Evolutionary conservation across 2,888 invertebrate species (phyloP), one percentile per base, ranked within the genome.

Genomic region (Exephanes ischioxanthus): DNA sequence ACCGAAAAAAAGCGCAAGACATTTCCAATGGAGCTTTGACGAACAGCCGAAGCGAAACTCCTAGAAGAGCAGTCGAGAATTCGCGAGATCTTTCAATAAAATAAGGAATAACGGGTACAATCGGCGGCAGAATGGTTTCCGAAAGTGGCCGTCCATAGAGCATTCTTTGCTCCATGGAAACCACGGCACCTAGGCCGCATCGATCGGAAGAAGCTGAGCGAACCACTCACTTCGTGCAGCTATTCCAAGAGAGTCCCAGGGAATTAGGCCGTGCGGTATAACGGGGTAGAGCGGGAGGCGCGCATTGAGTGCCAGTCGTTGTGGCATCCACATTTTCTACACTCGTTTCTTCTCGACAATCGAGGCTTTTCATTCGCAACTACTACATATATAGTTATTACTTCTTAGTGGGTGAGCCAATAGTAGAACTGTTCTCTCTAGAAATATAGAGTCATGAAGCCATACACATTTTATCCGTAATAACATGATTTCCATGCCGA

Each of bases 171-270:
- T 76, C 22, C 58, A 41, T 58, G 55, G n/a, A 68, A 75, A 48
- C 68, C 30, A 33, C 61, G 45, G 63, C 70, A 37, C 41, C 37
- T 63, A 48, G 30, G 51, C 11, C 53, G 30, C 67, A 80, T 68
- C 72, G 84, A 80, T 84, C 80, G 84, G 61, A 80, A 76, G 70
- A 80, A 75, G 53, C 68, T 80, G 71, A 84, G 48, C 41, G 48
- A n/a, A 37, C 55, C 55, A 33, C 22, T 14, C 45, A 45, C 51
- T 75, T 71, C 76, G 22, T 71, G 41, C 14, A 48, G 71, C 63
- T 71, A 63, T 75, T 70, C 53, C 48, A 45, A 70, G 67, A 41
- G 72, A 61, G 72, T 75, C 58, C 45, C 51, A 22, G 58, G 68
- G 75, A 63, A 79, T 79, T 79, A 61, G 75, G 68, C 61, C 75